Conservation (phyloP, 2,888 invertebrate genomes). For the Cheilosia variabilis region DNA sequence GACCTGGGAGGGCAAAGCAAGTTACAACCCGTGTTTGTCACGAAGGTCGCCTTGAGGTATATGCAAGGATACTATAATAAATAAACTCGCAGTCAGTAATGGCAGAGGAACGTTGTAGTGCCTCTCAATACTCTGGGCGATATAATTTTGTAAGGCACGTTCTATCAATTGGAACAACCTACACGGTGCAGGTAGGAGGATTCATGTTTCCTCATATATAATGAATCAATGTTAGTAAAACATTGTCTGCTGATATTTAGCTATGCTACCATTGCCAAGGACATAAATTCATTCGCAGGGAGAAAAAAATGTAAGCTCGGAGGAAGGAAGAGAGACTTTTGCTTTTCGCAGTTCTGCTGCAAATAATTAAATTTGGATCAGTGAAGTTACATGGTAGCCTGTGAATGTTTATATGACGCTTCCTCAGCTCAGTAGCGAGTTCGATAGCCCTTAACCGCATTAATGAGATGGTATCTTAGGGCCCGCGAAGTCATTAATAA, state of each 20-base stretch:
- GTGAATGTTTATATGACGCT: too few relatives aligned
- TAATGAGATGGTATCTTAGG: conserved; percentile 18
- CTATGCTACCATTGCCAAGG: conserved; percentile 30
- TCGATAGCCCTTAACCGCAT: neutral
- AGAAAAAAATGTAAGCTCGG: neutral
- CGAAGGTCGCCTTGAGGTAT: neutral
- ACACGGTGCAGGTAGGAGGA: neutral
- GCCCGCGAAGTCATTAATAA: neutral
- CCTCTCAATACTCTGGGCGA: neutral
- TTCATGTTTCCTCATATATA: neutral
- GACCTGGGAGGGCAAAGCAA: too few relatives aligned
- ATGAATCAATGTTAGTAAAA: conserved; percentile 41
- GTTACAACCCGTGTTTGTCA: neutral
- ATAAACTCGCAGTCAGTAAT: too few relatives aligned
- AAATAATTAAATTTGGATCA: conserved; percentile 21
- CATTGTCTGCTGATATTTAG: conserved; percentile 14
- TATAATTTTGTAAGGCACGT: conserved; percentile 5
- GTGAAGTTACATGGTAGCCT: too few relatives aligned
- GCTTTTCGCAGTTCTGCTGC: conserved; percentile 31
- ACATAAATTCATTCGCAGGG: conserved; percentile 26
- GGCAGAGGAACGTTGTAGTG: too few relatives aligned
- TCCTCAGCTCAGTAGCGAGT: neutral
- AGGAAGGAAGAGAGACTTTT: neutral
- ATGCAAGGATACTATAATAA: neutral
- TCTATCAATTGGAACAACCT: neutral